Evolutionary conservation across 2,888 invertebrate genomes (phyloP).

Genomic region (Mythimna ferrago): DNA sequence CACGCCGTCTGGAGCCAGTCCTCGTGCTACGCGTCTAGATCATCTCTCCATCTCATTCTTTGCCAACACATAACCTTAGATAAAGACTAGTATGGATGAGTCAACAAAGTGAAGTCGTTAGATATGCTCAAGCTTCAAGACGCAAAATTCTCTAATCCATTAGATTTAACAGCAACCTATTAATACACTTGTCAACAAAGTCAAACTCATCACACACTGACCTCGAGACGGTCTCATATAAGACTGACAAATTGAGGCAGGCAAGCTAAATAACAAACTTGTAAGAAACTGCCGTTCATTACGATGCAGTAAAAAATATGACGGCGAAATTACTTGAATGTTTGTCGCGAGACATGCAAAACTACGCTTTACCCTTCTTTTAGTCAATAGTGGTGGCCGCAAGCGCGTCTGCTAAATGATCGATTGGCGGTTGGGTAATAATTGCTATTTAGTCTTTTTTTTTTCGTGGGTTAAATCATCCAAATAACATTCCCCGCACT

Average conservation of each 20-base stretch:
- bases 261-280: slow-evolving; percentile 29
- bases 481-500: no score
- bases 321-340: slow-evolving; percentile 38
- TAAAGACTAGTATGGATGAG: neutral
- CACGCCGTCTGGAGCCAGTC: no score
- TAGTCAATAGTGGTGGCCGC: neutral
- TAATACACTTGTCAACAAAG: slow-evolving; percentile 43
- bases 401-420: no score
- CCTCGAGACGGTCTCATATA: slow-evolving; percentile 42
- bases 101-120: neutral
- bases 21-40: no score
- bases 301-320: slow-evolving; percentile 20
- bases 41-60: no score
- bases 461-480: no score
- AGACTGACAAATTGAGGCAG: slow-evolving; percentile 38
- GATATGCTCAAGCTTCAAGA: slow-evolving; percentile 10
- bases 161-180: slow-evolving; percentile 22
- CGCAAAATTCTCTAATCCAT: slow-evolving; percentile 25
- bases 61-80: no score
- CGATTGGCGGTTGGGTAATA: no score
- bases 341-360: slow-evolving; percentile 36
- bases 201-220: slow-evolving; percentile 42
- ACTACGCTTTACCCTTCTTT: slow-evolving; percentile 15
- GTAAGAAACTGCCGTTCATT: slow-evolving; percentile 23
- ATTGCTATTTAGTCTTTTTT: no score